Evolutionary conservation across 2,888 invertebrate species (phyloP).

Genomic region (Meghimatium bilineatum): DNA sequence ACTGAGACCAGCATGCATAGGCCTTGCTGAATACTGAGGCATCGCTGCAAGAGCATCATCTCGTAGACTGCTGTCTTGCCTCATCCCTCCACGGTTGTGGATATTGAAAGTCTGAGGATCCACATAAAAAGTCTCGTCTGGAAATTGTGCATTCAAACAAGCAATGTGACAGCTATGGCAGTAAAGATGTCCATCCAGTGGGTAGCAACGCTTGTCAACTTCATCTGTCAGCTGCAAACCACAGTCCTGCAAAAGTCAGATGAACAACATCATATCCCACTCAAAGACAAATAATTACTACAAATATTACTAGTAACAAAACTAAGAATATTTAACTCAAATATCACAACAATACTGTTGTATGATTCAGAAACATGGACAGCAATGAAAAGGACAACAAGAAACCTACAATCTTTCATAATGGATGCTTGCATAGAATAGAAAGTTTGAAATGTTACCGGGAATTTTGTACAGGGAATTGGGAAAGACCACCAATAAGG

Average conservation of each 20-base stretch:
- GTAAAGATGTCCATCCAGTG: constrained; percentile 92
- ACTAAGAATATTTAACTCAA: too few relatives aligned
- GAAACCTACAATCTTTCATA: too few relatives aligned
- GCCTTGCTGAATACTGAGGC: constrained; percentile 60
- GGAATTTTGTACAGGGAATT: too few relatives aligned
- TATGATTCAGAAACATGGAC: too few relatives aligned
- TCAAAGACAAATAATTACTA: not conserved
- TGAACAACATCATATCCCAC: not conserved
- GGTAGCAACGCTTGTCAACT: constrained; percentile 97
- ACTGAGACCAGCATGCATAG: constrained; percentile 51
- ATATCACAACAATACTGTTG: too few relatives aligned
- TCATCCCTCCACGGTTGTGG: constrained; percentile 60
- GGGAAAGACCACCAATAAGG: too few relatives aligned
- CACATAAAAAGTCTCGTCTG: constrained; percentile 70
- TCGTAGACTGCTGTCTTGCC: constrained; percentile 42
- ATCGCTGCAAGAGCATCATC: constrained; percentile 58
- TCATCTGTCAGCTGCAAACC: constrained; percentile 98
- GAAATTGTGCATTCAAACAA: constrained; percentile 77
- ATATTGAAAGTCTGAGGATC: constrained; percentile 71
- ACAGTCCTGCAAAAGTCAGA: constrained; percentile 83
- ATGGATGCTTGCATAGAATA: too few relatives aligned
- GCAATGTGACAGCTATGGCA: constrained; percentile 95
- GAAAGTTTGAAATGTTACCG: too few relatives aligned
- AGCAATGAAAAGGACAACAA: too few relatives aligned
- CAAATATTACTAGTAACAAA: not conserved